These are phyloP conservation scores for Tragelaphus imberbis DNA, from an alignment of 2,113 vertebrate genomes.

Conservation along the genomic window DNA sequence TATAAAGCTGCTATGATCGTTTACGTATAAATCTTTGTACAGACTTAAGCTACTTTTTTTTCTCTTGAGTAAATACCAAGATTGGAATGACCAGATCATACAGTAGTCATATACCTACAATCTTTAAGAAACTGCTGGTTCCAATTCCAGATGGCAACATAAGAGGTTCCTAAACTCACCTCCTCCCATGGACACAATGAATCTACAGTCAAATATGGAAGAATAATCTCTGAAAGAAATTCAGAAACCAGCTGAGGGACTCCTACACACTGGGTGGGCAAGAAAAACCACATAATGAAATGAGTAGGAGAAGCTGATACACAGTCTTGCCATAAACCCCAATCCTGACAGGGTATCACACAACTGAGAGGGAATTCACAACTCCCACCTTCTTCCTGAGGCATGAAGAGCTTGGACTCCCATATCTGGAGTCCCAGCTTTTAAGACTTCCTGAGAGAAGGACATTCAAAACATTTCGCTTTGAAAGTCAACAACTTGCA, in stretches of 20 bases:
- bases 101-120: background rate
- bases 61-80: background rate
- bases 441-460: background rate
- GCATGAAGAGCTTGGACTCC: background rate
- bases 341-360: background rate
- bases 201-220: background rate
- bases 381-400: background rate
- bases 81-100: background rate
- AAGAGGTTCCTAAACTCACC: background rate
- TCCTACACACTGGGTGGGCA: background rate
- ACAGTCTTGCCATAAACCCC: background rate
- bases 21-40: background rate
- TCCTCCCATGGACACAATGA: background rate
- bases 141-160: background rate
- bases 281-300: background rate
- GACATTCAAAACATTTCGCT: background rate
- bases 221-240: background rate
- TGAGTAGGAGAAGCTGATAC: background rate
- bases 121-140: background rate
- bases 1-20: background rate
- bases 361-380: background rate
- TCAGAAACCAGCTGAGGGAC: background rate
- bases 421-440: background rate
- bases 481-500: background rate
- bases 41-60: background rate